Base-by-base conservation (phyloP, 2,113 vertebrate species). In the Elgaria multicarinata region DNA sequence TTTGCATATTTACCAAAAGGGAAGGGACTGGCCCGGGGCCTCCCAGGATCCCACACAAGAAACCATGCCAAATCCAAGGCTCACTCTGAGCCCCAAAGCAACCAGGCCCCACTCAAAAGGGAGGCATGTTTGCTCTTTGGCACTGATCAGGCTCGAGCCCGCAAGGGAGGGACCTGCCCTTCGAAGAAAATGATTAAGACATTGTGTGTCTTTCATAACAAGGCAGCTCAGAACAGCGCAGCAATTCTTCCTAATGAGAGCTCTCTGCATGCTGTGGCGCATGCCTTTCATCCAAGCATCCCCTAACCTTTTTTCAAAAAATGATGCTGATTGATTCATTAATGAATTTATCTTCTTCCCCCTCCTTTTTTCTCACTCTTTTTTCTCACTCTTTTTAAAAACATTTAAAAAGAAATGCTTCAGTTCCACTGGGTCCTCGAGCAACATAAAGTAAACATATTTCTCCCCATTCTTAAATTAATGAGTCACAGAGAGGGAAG, bases 151-250 rank as follows among this genome's bases (percentile, higher is more conserved):
- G 71, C 44, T 76, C 80, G 67, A 89, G 80, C 87, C 87, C 87
- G 84, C 72, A 67, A 89, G 88, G 81, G 69, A 89, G 58, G 80
- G 81, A 89, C 87, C 62, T 83, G 87, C 71, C 87, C 87, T 83
- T 64, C 10, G 22, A 89, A 83, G 80, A 83, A 87, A 89, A 89
- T 12, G 72, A 89, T 89, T 89, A 89, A 89, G 88, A 89, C 33
- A 76, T 84, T 76, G 81, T 76, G 42, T 46, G 71, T 89, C 80
- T 84, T 77, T 84, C 74, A 84, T 84, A 89, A 77, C 28, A 58
- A 81, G 87, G 77, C 8, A 6, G 77, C 87, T 80, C 64, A 20
- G 66, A 88, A 58, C 58, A 77, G 58, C 18, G 24, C 46, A 28
- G 72, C 33, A 7, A 77, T 89, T 83, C 88, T 89, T 39, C 44